phyloP scores from a whole-genome alignment of 1,140 invertebrate species.

The Drosophila repletoides region DNA sequence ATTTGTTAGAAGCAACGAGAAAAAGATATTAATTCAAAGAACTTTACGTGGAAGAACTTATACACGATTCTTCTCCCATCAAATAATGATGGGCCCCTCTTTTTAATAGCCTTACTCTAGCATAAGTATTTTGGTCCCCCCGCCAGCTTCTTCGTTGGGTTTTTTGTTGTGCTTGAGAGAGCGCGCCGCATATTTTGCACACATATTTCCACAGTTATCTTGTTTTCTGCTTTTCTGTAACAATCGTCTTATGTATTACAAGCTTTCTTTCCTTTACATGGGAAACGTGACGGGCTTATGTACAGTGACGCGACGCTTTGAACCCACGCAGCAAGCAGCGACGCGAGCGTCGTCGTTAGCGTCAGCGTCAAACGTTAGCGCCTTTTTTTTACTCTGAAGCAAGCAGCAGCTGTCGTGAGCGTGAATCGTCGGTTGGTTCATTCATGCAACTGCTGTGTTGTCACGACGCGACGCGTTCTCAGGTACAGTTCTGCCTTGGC shows the following conservation, averaged over 20 bases:
- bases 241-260: slow-evolving; percentile 55
- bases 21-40: too few relatives aligned
- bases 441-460: slow-evolving; percentile 63
- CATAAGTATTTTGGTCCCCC: slow-evolving; percentile 18
- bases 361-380: slow-evolving; percentile 52
- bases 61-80: too few relatives aligned
- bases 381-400: slow-evolving; percentile 57
- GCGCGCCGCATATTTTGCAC: slow-evolving; percentile 58
- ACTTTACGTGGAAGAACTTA: too few relatives aligned
- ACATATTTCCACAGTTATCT: slow-evolving; percentile 32
- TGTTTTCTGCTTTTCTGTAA: too few relatives aligned
- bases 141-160: slow-evolving; percentile 28
- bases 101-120: slow-evolving; percentile 17
- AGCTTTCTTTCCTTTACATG: slow-evolving; percentile 57
- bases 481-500: slow-evolving; percentile 66
- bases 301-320: slow-evolving; percentile 51
- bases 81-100: too few relatives aligned
- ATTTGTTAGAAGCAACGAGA: too few relatives aligned
- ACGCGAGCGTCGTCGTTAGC: slow-evolving; percentile 30
- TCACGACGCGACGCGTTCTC: slow-evolving; percentile 58
- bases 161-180: slow-evolving; percentile 44
- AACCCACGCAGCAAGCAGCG: slow-evolving; percentile 61
- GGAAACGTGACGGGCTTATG: slow-evolving; percentile 67
- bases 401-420: slow-evolving; percentile 63
- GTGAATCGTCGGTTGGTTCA: slow-evolving; percentile 52